Conservation (phyloP, 2,888 invertebrate species). For the Rhamnusium bicolor region DNA sequence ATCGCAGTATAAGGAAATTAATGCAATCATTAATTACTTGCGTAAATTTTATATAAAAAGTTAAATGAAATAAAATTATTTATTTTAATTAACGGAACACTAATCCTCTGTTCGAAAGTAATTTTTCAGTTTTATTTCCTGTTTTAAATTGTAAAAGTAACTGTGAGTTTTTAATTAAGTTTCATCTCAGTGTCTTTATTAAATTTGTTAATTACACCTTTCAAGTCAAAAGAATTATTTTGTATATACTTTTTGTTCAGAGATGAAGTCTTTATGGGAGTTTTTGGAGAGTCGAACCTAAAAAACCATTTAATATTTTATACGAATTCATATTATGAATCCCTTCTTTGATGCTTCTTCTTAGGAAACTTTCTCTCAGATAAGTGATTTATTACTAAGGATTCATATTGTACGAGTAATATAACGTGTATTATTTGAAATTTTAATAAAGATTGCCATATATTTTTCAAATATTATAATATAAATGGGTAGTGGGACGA, state of each 20-base stretch:
- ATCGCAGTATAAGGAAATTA: too few relatives aligned
- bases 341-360: slow-evolving; percentile 17
- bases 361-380: slow-evolving; percentile 3
- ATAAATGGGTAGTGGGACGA: not conserved
- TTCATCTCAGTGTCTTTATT: not conserved
- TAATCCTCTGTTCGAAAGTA: not conserved
- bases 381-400: slow-evolving; percentile 16
- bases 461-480: slow-evolving; percentile 7
- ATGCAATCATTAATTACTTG: too few relatives aligned
- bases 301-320: slow-evolving; percentile 20
- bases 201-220: not conserved
- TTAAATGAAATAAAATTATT: not conserved
- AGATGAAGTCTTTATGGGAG: not conserved
- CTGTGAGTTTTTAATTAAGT: not conserved
- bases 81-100: not conserved
- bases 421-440: slow-evolving; percentile 6
- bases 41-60: not conserved
- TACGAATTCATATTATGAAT: slow-evolving; percentile 11
- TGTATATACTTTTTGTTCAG: not conserved
- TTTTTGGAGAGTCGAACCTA: not conserved
- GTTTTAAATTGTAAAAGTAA: not conserved
- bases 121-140: not conserved
- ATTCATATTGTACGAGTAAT: slow-evolving; percentile 7
- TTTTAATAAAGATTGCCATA: slow-evolving; percentile 9
- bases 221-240: not conserved